These are phyloP conservation scores for Archocentrus centrarchus DNA, from an alignment of 2,113 vertebrate genomes.

Conservation along the genomic window DNA sequence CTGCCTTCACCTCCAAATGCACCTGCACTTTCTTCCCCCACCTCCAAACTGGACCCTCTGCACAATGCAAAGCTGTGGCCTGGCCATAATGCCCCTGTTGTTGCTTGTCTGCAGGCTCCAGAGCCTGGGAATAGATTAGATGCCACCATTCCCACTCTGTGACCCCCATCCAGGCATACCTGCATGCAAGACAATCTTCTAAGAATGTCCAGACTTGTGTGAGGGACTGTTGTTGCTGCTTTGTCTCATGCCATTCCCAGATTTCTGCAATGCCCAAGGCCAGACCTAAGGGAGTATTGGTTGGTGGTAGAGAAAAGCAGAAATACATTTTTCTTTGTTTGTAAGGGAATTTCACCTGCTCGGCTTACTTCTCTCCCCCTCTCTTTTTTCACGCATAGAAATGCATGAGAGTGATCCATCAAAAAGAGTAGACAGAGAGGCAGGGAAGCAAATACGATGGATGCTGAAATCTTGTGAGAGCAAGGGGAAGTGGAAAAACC, in stretches of 20 bases:
- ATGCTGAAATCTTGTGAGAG: slow-evolving; percentile 3
- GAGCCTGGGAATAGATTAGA: slow-evolving; percentile 74
- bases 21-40: slow-evolving; percentile 48
- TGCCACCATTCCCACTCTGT: slow-evolving; percentile 53
- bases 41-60: slow-evolving; percentile 37
- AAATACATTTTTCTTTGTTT: slow-evolving; percentile 73
- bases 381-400: neutral
- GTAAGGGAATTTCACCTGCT: slow-evolving; percentile 49
- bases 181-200: slow-evolving; percentile 76
- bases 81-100: slow-evolving; percentile 75
- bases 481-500: neutral
- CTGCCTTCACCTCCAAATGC: slow-evolving; percentile 38
- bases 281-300: slow-evolving; percentile 78
- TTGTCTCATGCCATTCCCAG: slow-evolving; percentile 63
- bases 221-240: slow-evolving; percentile 62
- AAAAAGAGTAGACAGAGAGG: slow-evolving; percentile 15
- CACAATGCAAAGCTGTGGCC: slow-evolving; percentile 52
- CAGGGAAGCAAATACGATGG: slow-evolving; percentile 1
- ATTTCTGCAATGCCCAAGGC: slow-evolving; percentile 31
- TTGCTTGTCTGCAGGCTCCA: slow-evolving; percentile 52
- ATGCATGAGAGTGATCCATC: slow-evolving; percentile 26
- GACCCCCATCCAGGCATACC: slow-evolving; percentile 64
- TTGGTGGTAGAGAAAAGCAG: slow-evolving; percentile 59
- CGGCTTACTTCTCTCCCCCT: slow-evolving; percentile 40
- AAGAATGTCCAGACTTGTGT: slow-evolving; percentile 67